These are phyloP conservation scores for Theretra japonica DNA, from an alignment of 2,888 invertebrate species.

Conservation along the genomic window DNA sequence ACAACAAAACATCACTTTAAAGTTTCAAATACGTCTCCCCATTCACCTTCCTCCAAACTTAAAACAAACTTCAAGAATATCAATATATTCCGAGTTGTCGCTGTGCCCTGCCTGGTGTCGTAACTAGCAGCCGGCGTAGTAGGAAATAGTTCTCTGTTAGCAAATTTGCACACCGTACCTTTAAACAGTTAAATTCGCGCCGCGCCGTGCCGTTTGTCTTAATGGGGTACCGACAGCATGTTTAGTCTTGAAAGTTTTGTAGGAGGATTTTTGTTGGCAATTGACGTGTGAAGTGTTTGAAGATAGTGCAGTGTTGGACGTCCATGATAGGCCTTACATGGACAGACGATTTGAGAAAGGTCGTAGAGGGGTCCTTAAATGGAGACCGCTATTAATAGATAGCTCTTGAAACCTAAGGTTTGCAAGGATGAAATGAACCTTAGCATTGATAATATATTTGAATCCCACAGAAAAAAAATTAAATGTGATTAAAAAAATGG, in stretches of 20 bases:
- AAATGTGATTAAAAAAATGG: too few relatives aligned
- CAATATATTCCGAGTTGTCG: not conserved
- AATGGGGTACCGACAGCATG: not conserved
- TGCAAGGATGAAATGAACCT: too few relatives aligned
- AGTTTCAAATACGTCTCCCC: not conserved
- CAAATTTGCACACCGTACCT: conserved; percentile 8
- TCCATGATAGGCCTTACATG: too few relatives aligned
- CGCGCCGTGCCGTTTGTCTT: not conserved
- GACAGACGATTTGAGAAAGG: too few relatives aligned
- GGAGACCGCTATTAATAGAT: too few relatives aligned
- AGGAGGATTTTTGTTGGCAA: not conserved
- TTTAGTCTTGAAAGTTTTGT: not conserved
- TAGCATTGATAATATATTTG: too few relatives aligned
- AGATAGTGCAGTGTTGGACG: too few relatives aligned
- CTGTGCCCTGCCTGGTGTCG: not conserved
- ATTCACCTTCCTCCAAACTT: not conserved
- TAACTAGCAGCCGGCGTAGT: not conserved
- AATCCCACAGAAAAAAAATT: too few relatives aligned
- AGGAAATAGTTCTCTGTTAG: not conserved
- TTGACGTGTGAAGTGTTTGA: too few relatives aligned
- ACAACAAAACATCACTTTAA: not conserved
- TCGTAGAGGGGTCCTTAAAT: too few relatives aligned
- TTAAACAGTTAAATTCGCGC: not conserved
- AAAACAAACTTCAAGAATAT: not conserved
- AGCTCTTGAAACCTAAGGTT: too few relatives aligned